A percentile compares a stretch with the other conserved stretches of the same genome.
Conservation (phyloP, 2,113 vertebrate species). For the Channa maculata region DNA sequence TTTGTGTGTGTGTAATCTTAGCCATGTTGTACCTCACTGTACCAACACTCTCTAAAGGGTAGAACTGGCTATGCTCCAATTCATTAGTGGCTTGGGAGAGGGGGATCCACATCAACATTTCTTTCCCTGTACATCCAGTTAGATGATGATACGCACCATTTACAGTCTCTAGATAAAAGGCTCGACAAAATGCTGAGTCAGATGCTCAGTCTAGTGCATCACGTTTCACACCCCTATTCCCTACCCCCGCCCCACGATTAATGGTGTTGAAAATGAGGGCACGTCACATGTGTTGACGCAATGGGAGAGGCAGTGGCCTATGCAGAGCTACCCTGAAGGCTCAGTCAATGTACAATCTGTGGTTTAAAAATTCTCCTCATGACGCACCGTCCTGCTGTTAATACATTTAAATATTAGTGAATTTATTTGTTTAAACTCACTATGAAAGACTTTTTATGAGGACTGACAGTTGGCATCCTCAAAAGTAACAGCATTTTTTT, state of each 20-base stretch:
- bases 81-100: no score
- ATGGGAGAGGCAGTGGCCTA: constrained; percentile 51
- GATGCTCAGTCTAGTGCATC: constrained; percentile 53
- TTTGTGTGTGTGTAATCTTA: neutral
- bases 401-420: constrained; percentile 14
- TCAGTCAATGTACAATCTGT: constrained; percentile 33
- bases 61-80: neutral
- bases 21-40: neutral
- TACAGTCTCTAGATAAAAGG: constrained; percentile 35
- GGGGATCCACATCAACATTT: neutral
- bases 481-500: neutral
- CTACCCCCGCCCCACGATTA: constrained; percentile 45
- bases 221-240: constrained; percentile 17
- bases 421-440: neutral
- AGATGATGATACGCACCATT: constrained; percentile 26
- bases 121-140: constrained; percentile 25
- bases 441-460: constrained; percentile 1
- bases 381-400: constrained; percentile 16
- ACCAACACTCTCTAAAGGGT: neutral
- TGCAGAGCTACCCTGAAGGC: constrained; percentile 39
- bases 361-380: constrained; percentile 16
- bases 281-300: constrained; percentile 57
- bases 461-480: neutral
- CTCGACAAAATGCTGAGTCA: constrained; percentile 75
- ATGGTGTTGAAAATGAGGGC: constrained; percentile 73